A percentile compares a stretch with the other conserved stretches of the same genome.
Evolutionary conservation across 1,140 invertebrate genomes (phyloP).

Genomic region (Leguminivora glycinivorella): DNA sequence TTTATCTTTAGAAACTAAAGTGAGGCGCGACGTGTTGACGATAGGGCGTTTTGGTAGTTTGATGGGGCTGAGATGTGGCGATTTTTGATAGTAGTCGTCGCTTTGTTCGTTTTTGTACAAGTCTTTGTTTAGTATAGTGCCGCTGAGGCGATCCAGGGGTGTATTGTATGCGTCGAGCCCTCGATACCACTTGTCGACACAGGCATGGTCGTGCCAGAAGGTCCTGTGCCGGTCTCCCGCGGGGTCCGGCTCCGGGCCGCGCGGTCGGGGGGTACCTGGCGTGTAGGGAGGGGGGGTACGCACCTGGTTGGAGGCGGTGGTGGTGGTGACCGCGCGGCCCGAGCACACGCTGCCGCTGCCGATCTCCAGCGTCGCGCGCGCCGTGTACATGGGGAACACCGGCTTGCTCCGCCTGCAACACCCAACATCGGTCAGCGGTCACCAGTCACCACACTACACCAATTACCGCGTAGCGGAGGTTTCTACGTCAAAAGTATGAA

Average conservation of each 20-base stretch:
- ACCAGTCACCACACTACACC: neutral
- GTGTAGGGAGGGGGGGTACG: conserved; percentile 48
- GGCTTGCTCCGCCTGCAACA: conserved; percentile 66
- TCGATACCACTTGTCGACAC: conserved; percentile 55
- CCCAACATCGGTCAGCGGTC: conserved; percentile 11
- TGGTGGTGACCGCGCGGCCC: conserved; percentile 75
- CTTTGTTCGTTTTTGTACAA: neutral
- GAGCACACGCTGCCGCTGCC: conserved; percentile 71
- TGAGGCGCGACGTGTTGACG: neutral
- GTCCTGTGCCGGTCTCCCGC: neutral
- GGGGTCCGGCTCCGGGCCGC: conserved; percentile 4
- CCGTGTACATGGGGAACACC: conserved; percentile 78
- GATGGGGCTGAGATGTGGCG: neutral
- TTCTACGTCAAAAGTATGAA: no score
- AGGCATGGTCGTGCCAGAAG: neutral
- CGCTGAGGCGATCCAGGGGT: neutral
- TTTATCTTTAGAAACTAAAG: conserved; percentile 12
- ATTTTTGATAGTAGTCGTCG: neutral
- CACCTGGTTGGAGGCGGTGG: conserved; percentile 75
- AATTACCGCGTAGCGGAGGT: neutral
- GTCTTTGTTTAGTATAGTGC: neutral
- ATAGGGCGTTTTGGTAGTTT: neutral
- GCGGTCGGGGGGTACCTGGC: conserved; percentile 21
- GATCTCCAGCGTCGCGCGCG: conserved; percentile 79
- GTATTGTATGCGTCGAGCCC: conserved; percentile 33